These are phyloP conservation scores for Chymomyza procnemis DNA, from an alignment of 2,888 invertebrate genomes.

Conservation along the genomic window DNA sequence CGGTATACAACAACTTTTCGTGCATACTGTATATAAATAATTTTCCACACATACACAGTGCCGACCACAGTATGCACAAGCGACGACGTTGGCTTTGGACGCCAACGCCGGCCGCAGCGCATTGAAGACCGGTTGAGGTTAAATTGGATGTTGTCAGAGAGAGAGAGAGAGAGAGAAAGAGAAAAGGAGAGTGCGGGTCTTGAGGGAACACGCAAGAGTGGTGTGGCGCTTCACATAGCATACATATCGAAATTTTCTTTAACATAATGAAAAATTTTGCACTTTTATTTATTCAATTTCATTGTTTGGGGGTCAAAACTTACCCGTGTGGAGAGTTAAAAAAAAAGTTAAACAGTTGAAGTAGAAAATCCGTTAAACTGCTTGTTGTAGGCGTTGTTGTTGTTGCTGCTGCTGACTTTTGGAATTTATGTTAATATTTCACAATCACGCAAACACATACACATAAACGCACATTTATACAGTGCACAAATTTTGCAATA, in stretches of 20 bases:
- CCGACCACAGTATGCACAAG: constrained; percentile 41
- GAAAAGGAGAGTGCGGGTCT: constrained; percentile 17
- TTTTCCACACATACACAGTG: constrained; percentile 10
- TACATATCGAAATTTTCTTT: constrained; percentile 69
- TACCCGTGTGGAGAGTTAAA: constrained; percentile 52
- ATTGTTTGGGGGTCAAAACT: constrained; percentile 30
- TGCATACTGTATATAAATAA: constrained; percentile 8
- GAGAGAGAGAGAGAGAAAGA: constrained; percentile 19
- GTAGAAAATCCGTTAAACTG: constrained; percentile 59
- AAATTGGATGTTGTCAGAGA: constrained; percentile 38
- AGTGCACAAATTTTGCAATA: constrained; percentile 40
- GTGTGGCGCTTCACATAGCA: constrained; percentile 44
- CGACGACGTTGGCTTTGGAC: constrained; percentile 52
- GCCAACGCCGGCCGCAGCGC: constrained; percentile 55
- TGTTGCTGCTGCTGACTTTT: constrained; percentile 40
- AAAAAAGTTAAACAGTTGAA: constrained; percentile 22
- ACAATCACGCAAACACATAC: constrained; percentile 24
- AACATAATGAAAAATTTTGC: constrained; percentile 65
- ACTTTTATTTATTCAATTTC: background rate
- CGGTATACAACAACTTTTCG: too few species aligned
- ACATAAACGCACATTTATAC: constrained; percentile 4
- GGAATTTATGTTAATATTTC: constrained; percentile 45
- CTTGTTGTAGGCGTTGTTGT: constrained; percentile 9
- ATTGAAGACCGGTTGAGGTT: constrained; percentile 67
- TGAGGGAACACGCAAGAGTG: constrained; percentile 2